A percentile compares a stretch with the other conserved stretches of the same genome.
Evolutionary conservation across 2,888 invertebrate species (phyloP).

Genomic region (Dysmachus trigonus): DNA sequence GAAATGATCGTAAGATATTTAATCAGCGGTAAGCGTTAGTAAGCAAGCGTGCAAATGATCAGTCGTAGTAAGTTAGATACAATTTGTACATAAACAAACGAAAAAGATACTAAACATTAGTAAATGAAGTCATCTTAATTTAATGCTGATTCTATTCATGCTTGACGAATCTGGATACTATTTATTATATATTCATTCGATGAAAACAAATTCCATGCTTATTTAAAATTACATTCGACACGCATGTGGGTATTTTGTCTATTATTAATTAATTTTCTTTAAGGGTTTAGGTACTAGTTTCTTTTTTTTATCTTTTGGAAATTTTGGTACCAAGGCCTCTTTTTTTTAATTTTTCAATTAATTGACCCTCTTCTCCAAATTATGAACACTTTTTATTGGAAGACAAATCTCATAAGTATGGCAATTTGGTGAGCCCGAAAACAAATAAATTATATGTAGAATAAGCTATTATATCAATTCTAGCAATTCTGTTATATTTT

Average conservation of each 20-base stretch:
- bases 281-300: not conserved
- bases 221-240: not conserved
- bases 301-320: not conserved
- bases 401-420: too few relatives aligned
- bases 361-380: too few relatives aligned
- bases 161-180: not conserved
- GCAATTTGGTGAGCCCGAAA: too few relatives aligned
- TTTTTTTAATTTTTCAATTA: not conserved
- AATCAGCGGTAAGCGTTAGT: not conserved
- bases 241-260: not conserved
- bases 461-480: too few relatives aligned
- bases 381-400: too few relatives aligned
- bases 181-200: not conserved
- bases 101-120: slow-evolving; percentile 45
- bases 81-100: not conserved
- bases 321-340: too few relatives aligned
- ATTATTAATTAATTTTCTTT: not conserved
- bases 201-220: not conserved
- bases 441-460: too few relatives aligned
- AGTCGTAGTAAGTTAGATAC: too few relatives aligned
- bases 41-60: not conserved
- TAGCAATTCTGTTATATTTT: too few relatives aligned
- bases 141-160: not conserved
- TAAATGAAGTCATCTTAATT: slow-evolving; percentile 1
- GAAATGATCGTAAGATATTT: not conserved